A percentile compares a stretch with the other conserved stretches of the same genome.
phyloP scores from a whole-genome alignment of 2,797 vertebrate species.

The Gallinago stenura region DNA sequence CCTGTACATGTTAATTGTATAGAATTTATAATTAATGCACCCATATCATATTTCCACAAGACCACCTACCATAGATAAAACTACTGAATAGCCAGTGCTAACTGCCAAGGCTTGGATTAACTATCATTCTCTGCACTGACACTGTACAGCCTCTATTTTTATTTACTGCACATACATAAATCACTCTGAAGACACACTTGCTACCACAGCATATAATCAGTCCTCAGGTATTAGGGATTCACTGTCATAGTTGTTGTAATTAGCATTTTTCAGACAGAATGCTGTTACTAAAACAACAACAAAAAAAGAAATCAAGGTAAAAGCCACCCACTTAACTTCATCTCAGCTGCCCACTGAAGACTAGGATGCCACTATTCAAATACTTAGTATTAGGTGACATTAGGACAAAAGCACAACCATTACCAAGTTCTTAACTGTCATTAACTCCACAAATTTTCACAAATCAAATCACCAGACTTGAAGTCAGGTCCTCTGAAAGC shows the following conservation, averaged over 20 bases:
- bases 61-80: neutral
- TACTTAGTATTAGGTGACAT: neutral
- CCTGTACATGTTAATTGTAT: neutral
- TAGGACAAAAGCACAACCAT: neutral
- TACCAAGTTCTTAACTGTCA: neutral
- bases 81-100: neutral
- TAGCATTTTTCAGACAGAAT: neutral
- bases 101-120: neutral
- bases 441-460: neutral
- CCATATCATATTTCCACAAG: rapidly evolving
- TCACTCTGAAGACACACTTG: neutral
- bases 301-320: neutral
- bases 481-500: neutral
- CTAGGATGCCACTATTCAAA: neutral
- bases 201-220: neutral
- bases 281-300: neutral
- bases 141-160: neutral
- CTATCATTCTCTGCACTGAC: neutral
- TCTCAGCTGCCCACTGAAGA: neutral
- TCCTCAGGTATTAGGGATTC: neutral
- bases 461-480: neutral
- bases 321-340: neutral
- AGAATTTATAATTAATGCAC: neutral
- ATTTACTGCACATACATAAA: neutral
- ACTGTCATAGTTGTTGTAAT: neutral